Evolutionary conservation across 2,797 vertebrate genomes (phyloP), one percentile per base, ranked within the genome.

Genomic region (Eulemur mongoz): DNA sequence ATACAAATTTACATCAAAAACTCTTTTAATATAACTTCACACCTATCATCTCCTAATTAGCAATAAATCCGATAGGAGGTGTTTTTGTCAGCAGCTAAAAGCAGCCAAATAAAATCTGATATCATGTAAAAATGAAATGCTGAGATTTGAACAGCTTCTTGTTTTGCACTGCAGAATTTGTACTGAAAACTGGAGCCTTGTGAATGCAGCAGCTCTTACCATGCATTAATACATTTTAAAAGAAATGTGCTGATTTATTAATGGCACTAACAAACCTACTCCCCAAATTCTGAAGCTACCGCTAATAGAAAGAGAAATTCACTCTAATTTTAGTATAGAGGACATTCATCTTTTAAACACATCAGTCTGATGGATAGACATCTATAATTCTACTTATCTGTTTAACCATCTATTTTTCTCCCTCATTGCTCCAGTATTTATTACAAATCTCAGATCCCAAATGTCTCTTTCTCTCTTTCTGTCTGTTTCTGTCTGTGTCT

Each of bases 21-120:
- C 1, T 84, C 57, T 94, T 87, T 52, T 38, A 69, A 72, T 69
- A 65, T 35, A 67, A 84, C 52, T 96, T 75, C 38, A 70, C 5
- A 96, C 14, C 14, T 89, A 81, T 72, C 35, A 87, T 45, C 15
- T 27, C 11, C 35, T 95, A 93, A 76, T 89, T 93, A 63, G 91
- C 43, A 93, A 72, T 79, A 93, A 54, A 86, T 76, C 87, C 45
- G 43, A 80, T 45, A 61, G 4, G 45, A 50, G 6, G 6, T n/a
- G 9, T 27, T 70, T 32, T 59, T 86, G 67, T 94, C 38, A 86
- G 57, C 30, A 81, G 70, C 45, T 89, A 73, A 93, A 83, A 80
- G 59, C 18, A 94, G 32, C 17, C 75, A 93, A 76, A 80, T 69
- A 52, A 72, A 78, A 81, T 69, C 14, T 48, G 43, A 78, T 45